These are phyloP conservation scores for Siniperca undulata DNA, from an alignment of 2,797 vertebrate genomes.

Conservation along the genomic window DNA sequence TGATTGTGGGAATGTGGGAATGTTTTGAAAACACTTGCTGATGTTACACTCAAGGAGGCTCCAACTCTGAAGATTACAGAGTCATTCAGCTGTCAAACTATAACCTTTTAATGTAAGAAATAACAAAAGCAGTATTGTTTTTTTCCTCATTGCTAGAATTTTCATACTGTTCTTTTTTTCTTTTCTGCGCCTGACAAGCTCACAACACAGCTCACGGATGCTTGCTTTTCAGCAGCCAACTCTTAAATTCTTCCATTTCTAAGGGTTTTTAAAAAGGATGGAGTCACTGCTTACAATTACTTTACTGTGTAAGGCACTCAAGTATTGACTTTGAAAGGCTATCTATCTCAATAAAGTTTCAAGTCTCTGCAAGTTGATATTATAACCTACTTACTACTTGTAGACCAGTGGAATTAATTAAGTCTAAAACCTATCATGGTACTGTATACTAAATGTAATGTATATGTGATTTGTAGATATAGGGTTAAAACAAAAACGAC, in stretches of 20 bases:
- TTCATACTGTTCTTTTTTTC: neutral
- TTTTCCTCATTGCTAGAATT: neutral
- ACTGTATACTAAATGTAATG: neutral
- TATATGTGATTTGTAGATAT: neutral
- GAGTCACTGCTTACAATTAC: neutral
- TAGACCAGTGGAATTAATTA: neutral
- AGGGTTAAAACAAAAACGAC: neutral
- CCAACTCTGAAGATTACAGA: neutral
- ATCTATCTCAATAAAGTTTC: neutral
- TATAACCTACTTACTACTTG: neutral
- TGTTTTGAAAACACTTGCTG: neutral
- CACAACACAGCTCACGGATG: neutral
- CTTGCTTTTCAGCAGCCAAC: neutral
- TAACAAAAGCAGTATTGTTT: neutral
- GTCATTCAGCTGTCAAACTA: slow-evolving; percentile 1
- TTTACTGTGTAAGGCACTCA: neutral
- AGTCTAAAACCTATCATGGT: neutral
- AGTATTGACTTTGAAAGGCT: neutral
- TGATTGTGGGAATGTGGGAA: neutral
- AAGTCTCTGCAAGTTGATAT: neutral
- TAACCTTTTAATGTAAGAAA: slow-evolving; percentile 1
- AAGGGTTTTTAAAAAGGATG: neutral
- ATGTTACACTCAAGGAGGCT: neutral
- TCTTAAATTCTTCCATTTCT: neutral
- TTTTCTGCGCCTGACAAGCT: neutral